Base-by-base conservation (phyloP, 1,140 invertebrate species). In the Drosophila sucinea region DNA sequence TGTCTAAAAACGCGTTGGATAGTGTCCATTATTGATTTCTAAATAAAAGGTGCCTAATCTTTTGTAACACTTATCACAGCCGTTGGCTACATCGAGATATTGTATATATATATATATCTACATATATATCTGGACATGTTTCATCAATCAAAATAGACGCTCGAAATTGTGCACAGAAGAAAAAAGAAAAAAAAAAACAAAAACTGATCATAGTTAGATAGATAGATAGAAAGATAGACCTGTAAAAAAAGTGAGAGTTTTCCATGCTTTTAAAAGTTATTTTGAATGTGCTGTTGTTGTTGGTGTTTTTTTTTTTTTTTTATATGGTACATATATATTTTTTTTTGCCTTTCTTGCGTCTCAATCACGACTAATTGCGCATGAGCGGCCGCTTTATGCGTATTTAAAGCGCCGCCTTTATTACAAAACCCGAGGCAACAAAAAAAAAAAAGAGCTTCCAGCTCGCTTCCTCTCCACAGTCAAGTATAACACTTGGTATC, bases 311-410 rank as follows among this genome's bases (percentile, higher is more conserved):
- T 55, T 33, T 40, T 41, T 51, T 11, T 40, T 32, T 30, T 30
- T 79, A 44, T 61, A 33, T 70, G 60, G 40, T 41, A 41, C 11
- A 44, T 27, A 25, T 25, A 27, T 68, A 29, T 74, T 23, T 74
- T 70, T 73, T 64, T 63, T 67, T 51, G 76, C 40, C 68, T 67
- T 61, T 73, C n/a, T 61, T 89, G 84, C 81, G 84, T 85, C 84
- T 90, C 84, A 89, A 89, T 89, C 84, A 89, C 84, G 84, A 81
- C 85, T 90, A 89, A 90, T 89, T 89, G 84, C 83, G 83, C 83
- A 87, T 87, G 83, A 72, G 79, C 68, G 70, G 76, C 83, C 83
- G 72, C 76, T 77, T 87, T 82, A 84, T 85, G 82, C 83, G 83
- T 86, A 86, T 87, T 87, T 83, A 83, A 86, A 86, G 83, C 84